A percentile compares a stretch with the other conserved stretches of the same genome.
These are phyloP conservation scores for Calosoma granatense DNA, from an alignment of 1,140 invertebrate genomes.

Conservation along the genomic window DNA sequence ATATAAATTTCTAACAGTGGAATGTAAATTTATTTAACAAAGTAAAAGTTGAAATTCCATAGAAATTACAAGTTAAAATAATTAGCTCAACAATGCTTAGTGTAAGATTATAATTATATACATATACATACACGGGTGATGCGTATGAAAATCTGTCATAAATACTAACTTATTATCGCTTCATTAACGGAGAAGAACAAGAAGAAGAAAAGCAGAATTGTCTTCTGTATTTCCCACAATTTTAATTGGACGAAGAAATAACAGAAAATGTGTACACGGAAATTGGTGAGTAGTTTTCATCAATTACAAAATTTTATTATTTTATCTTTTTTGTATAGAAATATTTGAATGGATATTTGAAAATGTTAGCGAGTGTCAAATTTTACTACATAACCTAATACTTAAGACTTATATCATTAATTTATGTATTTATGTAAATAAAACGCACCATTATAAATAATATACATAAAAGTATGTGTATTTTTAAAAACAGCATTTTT, in stretches of 20 bases:
- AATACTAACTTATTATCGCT: background rate
- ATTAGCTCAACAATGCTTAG: conserved; percentile 2
- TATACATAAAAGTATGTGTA: background rate
- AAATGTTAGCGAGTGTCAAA: background rate
- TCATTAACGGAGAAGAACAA: background rate
- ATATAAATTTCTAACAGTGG: background rate
- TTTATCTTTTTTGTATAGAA: background rate
- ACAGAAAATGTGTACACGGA: conserved; percentile 3
- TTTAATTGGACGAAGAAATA: background rate
- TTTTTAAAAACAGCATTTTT: background rate
- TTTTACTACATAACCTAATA: background rate
- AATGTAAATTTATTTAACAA: conserved; percentile 2
- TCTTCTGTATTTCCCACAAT: background rate
- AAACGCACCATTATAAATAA: background rate
- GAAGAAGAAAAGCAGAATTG: background rate
- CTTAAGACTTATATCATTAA: background rate
- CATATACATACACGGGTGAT: background rate
- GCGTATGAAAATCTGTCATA: background rate
- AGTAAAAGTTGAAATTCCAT: conserved; percentile 6
- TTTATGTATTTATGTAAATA: background rate
- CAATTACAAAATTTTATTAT: background rate
- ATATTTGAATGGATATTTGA: no score
- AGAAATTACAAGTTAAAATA: conserved; percentile 6
- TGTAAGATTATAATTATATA: background rate
- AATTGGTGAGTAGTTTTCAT: conserved; percentile 1